Base-by-base conservation (phyloP, 1,140 invertebrate species). In the Eriocheir sinensis region DNA sequence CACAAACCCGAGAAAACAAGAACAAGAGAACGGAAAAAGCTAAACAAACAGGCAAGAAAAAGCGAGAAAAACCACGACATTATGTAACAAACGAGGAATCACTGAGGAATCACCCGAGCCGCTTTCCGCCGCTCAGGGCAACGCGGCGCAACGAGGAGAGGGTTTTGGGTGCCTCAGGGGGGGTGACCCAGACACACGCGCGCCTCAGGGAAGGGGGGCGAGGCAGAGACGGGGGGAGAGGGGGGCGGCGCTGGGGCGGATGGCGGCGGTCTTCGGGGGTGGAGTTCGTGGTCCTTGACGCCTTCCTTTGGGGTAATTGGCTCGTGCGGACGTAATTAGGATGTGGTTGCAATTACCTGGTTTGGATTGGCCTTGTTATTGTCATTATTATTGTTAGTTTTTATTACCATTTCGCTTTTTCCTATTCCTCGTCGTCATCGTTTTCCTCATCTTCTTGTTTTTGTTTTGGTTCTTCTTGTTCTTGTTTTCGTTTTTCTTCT, bases 251-350 rank as follows among this genome's bases (percentile, higher is more conserved):
- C 2, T 1, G 27, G 0, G 60, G 8, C 8, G 21, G 8, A 60
- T 21, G 60, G 21, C 1, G 60, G 21, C 2, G 60, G 60, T 8
- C 21, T 21, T 21, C 21, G 60, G 21, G 0, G n/a, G 27, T 4
- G 60, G 60, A 0, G 60, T 21, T 21, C 1, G 27, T 27, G 21
- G 60, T 27, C 15, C 44, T 72, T 72, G 27, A 72, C n/a, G 60
- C n/a, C 60, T n/a, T 72, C 60, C 27, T 72, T 72, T 72, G 60
- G 21, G 60, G n/a, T 72, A 72, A 72, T 72, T 72, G 60, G 60
- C 60, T 72, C 60, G 60, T 3, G 60, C 27, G 27, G 27, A 72
- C 60, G 27, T 72, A 4, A 72, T 72, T 72, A 72, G 27, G 60
- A n/a, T 72, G n/a, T 72, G 21, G 27, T 8, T 21, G 21, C 60